These are phyloP conservation scores for Boulengeromyrus knoepffleri DNA, from an alignment of 2,113 vertebrate species.

Conservation along the genomic window DNA sequence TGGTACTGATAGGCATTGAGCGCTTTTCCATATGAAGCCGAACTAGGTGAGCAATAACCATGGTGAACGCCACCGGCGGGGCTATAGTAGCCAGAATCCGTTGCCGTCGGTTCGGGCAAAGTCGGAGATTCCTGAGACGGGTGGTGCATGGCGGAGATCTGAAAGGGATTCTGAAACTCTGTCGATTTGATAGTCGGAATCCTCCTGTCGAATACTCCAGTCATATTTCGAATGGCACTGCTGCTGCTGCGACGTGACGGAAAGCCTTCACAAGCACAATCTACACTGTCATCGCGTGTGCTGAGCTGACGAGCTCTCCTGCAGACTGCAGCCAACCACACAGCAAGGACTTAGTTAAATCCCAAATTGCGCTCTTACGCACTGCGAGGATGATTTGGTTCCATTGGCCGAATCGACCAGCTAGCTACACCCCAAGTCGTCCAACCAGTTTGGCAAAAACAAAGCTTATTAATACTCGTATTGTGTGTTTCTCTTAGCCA, in stretches of 20 bases:
- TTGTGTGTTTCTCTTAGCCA: background rate
- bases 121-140: slow-evolving; percentile 96
- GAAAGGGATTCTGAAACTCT: slow-evolving; percentile 88
- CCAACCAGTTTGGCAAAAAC: slow-evolving; percentile 82
- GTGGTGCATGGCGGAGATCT: slow-evolving; percentile 79
- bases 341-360: slow-evolving; percentile 99
- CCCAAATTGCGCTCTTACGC: slow-evolving; percentile 98
- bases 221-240: slow-evolving; percentile 69
- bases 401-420: slow-evolving; percentile 90
- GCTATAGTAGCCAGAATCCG: slow-evolving; percentile 97
- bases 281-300: slow-evolving; percentile 55
- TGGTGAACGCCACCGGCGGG: slow-evolving; percentile 79
- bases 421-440: slow-evolving; percentile 84
- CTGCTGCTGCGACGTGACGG: slow-evolving; percentile 51
- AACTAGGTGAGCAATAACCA: slow-evolving; percentile 92
- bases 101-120: slow-evolving; percentile 92
- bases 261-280: slow-evolving; percentile 45
- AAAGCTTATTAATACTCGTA: slow-evolving; percentile 47
- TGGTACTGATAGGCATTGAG: slow-evolving; percentile 94
- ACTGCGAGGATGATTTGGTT: slow-evolving; percentile 98
- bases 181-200: slow-evolving; percentile 81
- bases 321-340: slow-evolving; percentile 87
- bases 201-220: slow-evolving; percentile 96
- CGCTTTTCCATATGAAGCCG: slow-evolving; percentile 86
- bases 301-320: slow-evolving; percentile 57